Evolutionary conservation across 2,797 vertebrate genomes (phyloP).

Genomic region (Chloroceryle amazona): DNA sequence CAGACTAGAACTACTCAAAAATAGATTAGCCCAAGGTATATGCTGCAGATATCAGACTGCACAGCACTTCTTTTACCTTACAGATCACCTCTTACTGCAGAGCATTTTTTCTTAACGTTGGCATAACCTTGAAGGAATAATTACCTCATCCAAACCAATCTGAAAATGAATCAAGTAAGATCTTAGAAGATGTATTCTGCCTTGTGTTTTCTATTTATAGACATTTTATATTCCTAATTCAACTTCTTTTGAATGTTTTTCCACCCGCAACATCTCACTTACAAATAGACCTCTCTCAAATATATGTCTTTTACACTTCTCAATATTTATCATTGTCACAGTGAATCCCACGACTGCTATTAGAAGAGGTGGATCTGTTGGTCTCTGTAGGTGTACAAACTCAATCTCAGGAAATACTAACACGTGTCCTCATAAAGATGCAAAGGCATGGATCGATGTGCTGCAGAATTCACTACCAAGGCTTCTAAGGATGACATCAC

Average conservation of each 20-base stretch:
- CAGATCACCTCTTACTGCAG: not conserved
- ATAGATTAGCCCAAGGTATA: not conserved
- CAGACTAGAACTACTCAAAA: not conserved
- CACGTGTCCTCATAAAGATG: not conserved
- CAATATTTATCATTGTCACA: not conserved
- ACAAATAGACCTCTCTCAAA: not conserved
- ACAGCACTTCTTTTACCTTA: not conserved
- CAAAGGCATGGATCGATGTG: not conserved
- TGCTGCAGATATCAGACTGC: not conserved
- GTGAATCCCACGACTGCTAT: accelerated
- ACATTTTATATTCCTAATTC: not conserved
- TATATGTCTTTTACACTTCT: not conserved
- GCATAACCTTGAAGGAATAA: not conserved
- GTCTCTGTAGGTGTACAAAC: not conserved
- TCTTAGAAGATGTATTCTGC: not conserved
- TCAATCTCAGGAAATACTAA: not conserved
- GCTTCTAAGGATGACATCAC: not conserved
- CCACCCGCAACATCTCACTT: not conserved
- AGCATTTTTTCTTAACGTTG: not conserved
- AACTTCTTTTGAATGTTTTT: not conserved
- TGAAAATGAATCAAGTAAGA: not conserved
- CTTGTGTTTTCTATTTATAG: not conserved
- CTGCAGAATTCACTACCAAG: not conserved
- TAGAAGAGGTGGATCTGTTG: not conserved
- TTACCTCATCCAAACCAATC: not conserved